Evolutionary conservation across 2,888 invertebrate species (phyloP), one percentile per base, ranked within the genome.

Genomic region (Lomographa bimaculata): DNA sequence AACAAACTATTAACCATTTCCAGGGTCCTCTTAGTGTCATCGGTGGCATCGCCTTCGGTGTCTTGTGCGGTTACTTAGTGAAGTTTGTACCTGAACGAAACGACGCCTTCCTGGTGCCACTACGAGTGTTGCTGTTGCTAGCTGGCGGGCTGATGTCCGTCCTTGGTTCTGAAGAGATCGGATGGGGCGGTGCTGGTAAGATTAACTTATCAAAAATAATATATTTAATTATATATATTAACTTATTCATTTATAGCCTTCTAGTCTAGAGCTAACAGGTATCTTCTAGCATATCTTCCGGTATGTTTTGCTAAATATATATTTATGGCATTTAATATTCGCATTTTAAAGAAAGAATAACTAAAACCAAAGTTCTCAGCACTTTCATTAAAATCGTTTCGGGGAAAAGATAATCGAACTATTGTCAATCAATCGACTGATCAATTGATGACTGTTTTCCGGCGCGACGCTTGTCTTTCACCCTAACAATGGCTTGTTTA

Each of bases 11-110:
- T n/a, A n/a, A 20, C 5, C 16, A n/a, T n/a, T 71, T 89, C 12
- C 81, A 92, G 81, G 97, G 96, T 2, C 96, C 96, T 0, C 81
- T 95, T 5, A 95, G 96, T 59, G 91, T 96, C 11, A 57, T 95
- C 36, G 93, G 94, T 6, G 98, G 97, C 1, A 90, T 97, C 26
- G 93, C 92, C 1, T 95, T 95, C 66, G 98, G 98, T 2, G 81
- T 95, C 4, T 53, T 95, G 3, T 95, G 96, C 92, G 98, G 97
- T 1, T 90, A 93, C 36, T 76, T 96, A 20, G 91, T 95, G 10
- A 95, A 95, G 85, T 96, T 93, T 64, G 90, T 97, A 19, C 98
- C 98, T 0, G 95, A 96, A 70, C 92, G 93, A 52, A 93, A 94
- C 49, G 96, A 96, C 65, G 93, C 95, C 0, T 96, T 94, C 72